A percentile compares a stretch with the other conserved stretches of the same genome.
Conservation (phyloP, 2,797 vertebrate species). For the Toxotes lorentzi region DNA sequence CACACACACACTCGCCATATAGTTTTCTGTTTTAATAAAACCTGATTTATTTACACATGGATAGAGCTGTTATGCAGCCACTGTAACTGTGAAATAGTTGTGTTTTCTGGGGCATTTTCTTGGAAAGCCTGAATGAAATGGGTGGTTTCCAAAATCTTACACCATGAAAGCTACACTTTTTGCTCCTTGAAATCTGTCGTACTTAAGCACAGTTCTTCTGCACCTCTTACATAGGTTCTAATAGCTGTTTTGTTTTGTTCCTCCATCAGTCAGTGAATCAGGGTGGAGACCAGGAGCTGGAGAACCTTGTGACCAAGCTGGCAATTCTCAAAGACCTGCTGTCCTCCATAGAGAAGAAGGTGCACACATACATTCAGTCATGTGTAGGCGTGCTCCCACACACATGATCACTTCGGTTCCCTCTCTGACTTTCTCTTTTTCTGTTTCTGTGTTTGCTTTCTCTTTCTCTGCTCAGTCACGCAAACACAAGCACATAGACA, state of each 20-base stretch:
- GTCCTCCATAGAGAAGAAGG: constrained; percentile 96
- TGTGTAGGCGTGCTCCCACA: constrained; percentile 2
- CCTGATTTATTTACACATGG: background rate
- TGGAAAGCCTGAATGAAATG: background rate
- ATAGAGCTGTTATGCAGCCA: background rate
- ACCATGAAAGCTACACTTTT: background rate
- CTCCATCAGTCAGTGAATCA: constrained; percentile 86
- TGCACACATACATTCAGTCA: constrained; percentile 60
- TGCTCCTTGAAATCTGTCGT: background rate
- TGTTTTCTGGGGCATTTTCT: background rate
- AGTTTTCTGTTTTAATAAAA: background rate
- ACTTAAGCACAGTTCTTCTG: background rate
- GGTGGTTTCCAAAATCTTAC: background rate
- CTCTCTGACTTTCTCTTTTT: background rate
- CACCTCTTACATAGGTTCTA: background rate
- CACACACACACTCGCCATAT: no score
- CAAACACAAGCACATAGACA: background rate
- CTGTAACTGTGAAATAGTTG: background rate
- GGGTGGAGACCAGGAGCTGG: constrained; percentile 94
- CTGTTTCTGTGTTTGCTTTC: background rate
- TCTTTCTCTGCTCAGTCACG: background rate
- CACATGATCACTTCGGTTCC: background rate
- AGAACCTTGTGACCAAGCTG: constrained; percentile 94
- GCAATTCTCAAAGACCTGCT: constrained; percentile 96
- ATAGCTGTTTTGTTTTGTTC: background rate